Evolutionary conservation across 2,888 invertebrate genomes (phyloP), one percentile per base, ranked within the genome.

Genomic region (Cerastis rubricosa): DNA sequence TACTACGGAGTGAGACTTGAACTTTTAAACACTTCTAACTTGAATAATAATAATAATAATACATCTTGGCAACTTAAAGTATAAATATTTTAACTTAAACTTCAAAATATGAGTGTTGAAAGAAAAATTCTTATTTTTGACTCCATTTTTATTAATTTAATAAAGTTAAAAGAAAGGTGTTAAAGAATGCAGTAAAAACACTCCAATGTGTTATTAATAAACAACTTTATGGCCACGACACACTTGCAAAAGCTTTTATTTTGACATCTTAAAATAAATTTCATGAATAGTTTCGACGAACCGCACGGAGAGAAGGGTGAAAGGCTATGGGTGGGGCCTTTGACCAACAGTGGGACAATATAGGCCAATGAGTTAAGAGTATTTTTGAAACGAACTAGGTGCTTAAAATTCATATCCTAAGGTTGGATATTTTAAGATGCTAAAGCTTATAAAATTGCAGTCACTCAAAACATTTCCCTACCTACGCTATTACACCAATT

Each of bases 11-110:
- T 63, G 54, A 74, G 47, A 80, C 77, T 80, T 74, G 51, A 64
- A 85, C 66, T 87, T 85, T 80, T 40, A 66, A 83, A 73, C 25
- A 75, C 73, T 81, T 64, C 17, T 69, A 66, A 69, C 75, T 85
- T 78, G 49, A 78, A 83, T 66, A n/a, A n/a, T n/a, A n/a, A n/a
- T n/a, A n/a, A n/a, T n/a, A n/a, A n/a, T n/a, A 76, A 63, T 80
- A 78, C 74, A 68, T 64, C 54, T 40, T 45, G 40, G 25, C 71
- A 74, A 83, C 77, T 76, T 69, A 76, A 5, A 54, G 69, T 61
- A 63, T 79, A 85, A 85, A 83, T 83, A 80, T 75, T 83, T 78
- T 67, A 76, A 65, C 51, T 67, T 35, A 19, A n/a, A 71, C 40
- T 71, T 75, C 59, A 49, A 78, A 85, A 74, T 78, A 68, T 63